phyloP scores from a whole-genome alignment of 2,113 vertebrate genomes.

The Dasyurus viverrinus region DNA sequence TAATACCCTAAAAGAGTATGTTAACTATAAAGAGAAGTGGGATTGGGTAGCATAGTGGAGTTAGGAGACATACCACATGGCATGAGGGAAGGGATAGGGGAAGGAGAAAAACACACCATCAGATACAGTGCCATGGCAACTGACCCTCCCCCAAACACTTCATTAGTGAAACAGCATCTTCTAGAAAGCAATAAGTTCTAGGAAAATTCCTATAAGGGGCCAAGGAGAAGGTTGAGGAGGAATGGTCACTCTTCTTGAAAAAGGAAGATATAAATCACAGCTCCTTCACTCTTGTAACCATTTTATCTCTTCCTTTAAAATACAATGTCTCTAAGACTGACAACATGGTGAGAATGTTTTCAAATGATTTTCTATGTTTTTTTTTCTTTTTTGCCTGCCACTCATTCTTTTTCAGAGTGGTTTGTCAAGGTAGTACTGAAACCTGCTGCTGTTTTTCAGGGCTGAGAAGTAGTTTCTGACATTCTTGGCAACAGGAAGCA shows the following conservation, averaged over 20 bases:
- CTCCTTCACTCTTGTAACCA: neutral
- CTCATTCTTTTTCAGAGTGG: conserved; percentile 43
- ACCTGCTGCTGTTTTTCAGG: neutral
- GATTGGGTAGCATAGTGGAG: too few species aligned
- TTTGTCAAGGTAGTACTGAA: conserved; percentile 24
- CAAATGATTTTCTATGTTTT: neutral
- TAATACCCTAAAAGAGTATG: too few species aligned
- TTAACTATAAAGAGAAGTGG: too few species aligned
- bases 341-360: neutral
- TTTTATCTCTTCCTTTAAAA: neutral
- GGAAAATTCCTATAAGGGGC: neutral
- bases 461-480: neutral
- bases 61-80: too few species aligned
- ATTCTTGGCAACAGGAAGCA: neutral
- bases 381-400: conserved; percentile 8
- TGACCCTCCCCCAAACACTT: neutral
- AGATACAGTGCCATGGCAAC: too few species aligned
- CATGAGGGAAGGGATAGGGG: too few species aligned
- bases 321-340: neutral
- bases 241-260: neutral
- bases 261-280: neutral
- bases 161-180: neutral
- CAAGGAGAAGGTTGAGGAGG: too few species aligned
- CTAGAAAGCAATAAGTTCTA: neutral
- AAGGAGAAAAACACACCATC: too few species aligned